These are phyloP conservation scores for Phylloscopus trochiloides DNA, from an alignment of 2,113 vertebrate species.

Conservation along the genomic window DNA sequence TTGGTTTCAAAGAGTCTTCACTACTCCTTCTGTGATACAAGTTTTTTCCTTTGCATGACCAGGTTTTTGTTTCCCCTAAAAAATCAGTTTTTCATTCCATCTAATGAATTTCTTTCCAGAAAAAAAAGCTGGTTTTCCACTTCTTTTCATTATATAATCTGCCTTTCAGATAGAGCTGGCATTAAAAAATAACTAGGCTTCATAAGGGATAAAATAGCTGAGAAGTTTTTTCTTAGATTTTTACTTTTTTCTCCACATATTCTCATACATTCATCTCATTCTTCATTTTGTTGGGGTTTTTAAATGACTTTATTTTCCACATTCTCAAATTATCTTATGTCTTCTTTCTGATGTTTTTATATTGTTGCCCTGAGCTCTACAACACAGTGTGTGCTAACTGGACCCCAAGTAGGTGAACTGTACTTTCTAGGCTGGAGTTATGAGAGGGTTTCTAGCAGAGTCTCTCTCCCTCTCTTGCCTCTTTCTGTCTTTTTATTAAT, in stretches of 20 bases:
- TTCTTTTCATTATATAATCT: background rate
- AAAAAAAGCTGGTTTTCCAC: background rate
- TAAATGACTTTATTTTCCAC: background rate
- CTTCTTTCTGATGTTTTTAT: background rate
- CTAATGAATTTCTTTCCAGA: background rate
- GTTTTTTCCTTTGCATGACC: background rate
- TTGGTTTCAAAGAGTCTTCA: background rate
- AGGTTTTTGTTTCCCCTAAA: background rate
- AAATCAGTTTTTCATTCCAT: background rate
- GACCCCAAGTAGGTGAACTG: background rate
- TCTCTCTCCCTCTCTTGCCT: background rate
- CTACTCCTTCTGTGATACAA: background rate
- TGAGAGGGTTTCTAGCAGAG: background rate
- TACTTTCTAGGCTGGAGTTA: background rate
- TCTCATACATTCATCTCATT: background rate
- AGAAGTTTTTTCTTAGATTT: background rate
- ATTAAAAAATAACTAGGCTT: background rate
- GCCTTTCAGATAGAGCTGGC: background rate
- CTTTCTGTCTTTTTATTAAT: slow-evolving; percentile 27
- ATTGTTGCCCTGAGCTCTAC: background rate
- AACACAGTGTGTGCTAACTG: background rate
- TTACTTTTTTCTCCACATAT: background rate
- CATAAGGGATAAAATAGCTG: background rate
- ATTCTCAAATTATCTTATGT: background rate
- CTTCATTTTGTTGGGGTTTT: background rate